Evolutionary conservation across 1,140 invertebrate genomes (phyloP).

Genomic region (Aphelinus atriplicis): DNA sequence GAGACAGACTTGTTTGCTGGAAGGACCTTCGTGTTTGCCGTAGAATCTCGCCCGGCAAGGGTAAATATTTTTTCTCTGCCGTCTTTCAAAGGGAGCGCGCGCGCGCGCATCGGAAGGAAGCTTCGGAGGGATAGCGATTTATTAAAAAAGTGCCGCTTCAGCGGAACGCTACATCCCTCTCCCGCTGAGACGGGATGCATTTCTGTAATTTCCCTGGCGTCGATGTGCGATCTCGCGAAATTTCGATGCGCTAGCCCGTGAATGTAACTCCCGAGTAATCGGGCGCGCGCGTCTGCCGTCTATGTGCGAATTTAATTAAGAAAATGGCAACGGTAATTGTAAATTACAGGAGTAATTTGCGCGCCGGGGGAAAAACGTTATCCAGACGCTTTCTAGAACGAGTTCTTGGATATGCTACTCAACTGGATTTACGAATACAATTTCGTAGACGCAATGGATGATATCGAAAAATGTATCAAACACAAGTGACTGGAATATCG

Average conservation of each 20-base stretch:
- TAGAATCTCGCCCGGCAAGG: slow-evolving; percentile 15
- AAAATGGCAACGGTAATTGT: too few relatives aligned
- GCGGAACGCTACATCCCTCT: background rate
- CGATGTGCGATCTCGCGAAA: slow-evolving; percentile 15
- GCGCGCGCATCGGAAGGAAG: background rate
- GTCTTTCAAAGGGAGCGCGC: background rate
- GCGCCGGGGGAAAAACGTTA: too few relatives aligned
- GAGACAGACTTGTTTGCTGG: background rate
- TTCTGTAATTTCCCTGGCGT: slow-evolving; percentile 44
- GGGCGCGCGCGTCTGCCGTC: background rate
- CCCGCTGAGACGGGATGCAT: slow-evolving; percentile 25
- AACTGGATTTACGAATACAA: too few relatives aligned
- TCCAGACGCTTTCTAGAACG: too few relatives aligned
- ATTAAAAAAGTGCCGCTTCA: slow-evolving; percentile 34
- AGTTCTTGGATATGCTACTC: too few relatives aligned
- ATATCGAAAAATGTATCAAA: too few relatives aligned
- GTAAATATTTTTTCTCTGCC: slow-evolving; percentile 35
- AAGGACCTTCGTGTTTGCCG: background rate
- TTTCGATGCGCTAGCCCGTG: too few relatives aligned
- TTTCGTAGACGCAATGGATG: too few relatives aligned
- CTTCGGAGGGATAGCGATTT: slow-evolving; percentile 21
- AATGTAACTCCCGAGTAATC: too few relatives aligned
- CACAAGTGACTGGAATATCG: too few relatives aligned
- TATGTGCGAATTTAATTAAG: too few relatives aligned
- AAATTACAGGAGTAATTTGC: too few relatives aligned